Evolutionary conservation across 2,888 invertebrate species (phyloP), one percentile per base, ranked within the genome.

Genomic region (Liposcelis brunnea): DNA sequence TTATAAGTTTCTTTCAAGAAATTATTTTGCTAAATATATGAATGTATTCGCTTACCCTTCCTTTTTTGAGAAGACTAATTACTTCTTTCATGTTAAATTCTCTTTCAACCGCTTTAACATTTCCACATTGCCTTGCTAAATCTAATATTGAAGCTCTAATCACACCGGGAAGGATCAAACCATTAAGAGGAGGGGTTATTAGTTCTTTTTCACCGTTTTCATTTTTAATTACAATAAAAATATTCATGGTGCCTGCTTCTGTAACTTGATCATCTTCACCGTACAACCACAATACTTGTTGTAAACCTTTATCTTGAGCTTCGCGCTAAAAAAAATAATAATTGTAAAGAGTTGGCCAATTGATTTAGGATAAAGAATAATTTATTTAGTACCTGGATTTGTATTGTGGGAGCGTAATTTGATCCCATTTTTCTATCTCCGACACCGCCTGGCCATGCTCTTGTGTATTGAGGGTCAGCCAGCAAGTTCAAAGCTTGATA

Each of bases 191-290:
- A 10, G 97, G 94, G 7, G 97, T 98, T 26, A 85, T 71, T 54
- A 98, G 63, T 66, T 91, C 90, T 63, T 63, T 64, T 91, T 91
- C 87, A 74, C 94, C 95, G 59, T 84, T 68, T 45, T 89, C 82
- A 59, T 95, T 86, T 51, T 81, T 71, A 65, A 78, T 80, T 56
- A 84, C 77, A 61, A 91, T 72, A 61, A 97, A 95, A 45, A 98
- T 77, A 61, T 98, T 98, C 98, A 98, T 98, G 11, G 95, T 87
- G 44, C 98, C 98, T 38, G 89, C 94, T 72, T 98, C 98, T 0
- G 98, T 97, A 19, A 98, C 60, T 61, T 90, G 77, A 59, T 93
- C 80, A 56, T 97, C 80, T 1, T 86, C 80, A 2, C 95, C 97
- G 59, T 83, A 94, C 34, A 98, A 68, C 98, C 98, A 98, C 46